Evolutionary conservation across 2,888 invertebrate genomes (phyloP), one percentile per base, ranked within the genome.

Genomic region (Argyresthia albistria): DNA sequence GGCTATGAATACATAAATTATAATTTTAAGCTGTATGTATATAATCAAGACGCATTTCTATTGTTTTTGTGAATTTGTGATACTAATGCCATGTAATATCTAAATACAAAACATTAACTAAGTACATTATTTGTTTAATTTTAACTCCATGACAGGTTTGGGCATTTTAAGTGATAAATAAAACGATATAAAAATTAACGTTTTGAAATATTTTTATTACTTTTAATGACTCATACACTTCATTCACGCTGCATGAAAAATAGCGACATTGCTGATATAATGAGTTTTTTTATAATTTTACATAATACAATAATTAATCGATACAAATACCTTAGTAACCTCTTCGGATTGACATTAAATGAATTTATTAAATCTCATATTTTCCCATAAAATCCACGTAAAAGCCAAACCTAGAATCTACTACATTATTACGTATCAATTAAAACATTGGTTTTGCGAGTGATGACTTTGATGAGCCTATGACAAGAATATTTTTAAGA

Each of bases 161-260:
- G 43, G 43, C 43, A 8, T 43, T 12, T 2, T 14, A n/a, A 14
- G 43, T 43, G 43, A 43, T 43, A 43, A 43, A 25, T 25, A 25
- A 25, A 25, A 25, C 25, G 25, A 25, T 25, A 25, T 25, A 25
- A 6, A 25, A 15, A 36, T 45, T 43, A 51, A 51, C 51, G 35
- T 51, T 51, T 51, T 51, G 51, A 51, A 51, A 69, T 67, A 65
- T 71, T 70, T 77, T 78, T 79, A 73, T 78, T 71, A 68, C 59
- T 68, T 61, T 64, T 73, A 78, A 77, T 80, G 73, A 78, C 69
- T 75, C 73, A 64, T 71, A 80, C 77, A 78, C 70, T 70, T 67
- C 74, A 76, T 66, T 50, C 78, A 83, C 80, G 76, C 81, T 69
- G 75, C 77, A 81, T 81, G 80, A 76, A 66, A 65, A 73, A 67